A percentile compares a stretch with the other conserved stretches of the same genome.
Evolutionary conservation across 2,113 vertebrate genomes (phyloP).

Genomic region (Apeltes quadracus): DNA sequence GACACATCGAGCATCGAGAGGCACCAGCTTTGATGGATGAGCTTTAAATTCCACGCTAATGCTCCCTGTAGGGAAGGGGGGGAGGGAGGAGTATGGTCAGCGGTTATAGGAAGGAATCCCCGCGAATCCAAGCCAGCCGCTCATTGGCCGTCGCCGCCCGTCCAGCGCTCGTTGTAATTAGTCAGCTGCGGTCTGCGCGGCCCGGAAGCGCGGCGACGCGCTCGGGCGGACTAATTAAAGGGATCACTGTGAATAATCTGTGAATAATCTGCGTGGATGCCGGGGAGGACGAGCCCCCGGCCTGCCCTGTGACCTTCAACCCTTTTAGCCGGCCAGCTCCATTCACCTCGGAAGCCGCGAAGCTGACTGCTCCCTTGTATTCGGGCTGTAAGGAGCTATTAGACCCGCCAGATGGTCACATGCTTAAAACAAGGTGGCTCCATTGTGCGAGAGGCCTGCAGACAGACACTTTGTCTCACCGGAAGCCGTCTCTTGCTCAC

Average conservation of each 20-base stretch:
- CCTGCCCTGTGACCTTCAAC: slow-evolving; percentile 64
- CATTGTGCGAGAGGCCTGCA: slow-evolving; percentile 57
- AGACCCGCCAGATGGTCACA: slow-evolving; percentile 61
- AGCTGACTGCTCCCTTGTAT: slow-evolving; percentile 44
- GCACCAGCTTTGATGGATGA: slow-evolving; percentile 49
- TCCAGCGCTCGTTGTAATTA: slow-evolving; percentile 50
- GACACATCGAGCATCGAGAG: slow-evolving; percentile 14
- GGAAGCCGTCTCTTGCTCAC: slow-evolving; percentile 58
- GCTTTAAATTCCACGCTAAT: slow-evolving; percentile 45
- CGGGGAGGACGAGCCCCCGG: slow-evolving; percentile 26
- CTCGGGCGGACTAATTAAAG: slow-evolving; percentile 71
- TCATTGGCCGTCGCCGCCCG: slow-evolving; percentile 45
- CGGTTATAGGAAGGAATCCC: slow-evolving; percentile 10
- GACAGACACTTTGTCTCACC: slow-evolving; percentile 50
- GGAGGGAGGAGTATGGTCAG: slow-evolving; percentile 16
- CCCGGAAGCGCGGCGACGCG: slow-evolving; percentile 57
- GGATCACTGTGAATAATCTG: slow-evolving; percentile 69
- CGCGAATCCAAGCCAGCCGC: slow-evolving; percentile 29
- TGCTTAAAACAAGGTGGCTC: slow-evolving; percentile 43
- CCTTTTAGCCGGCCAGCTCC: slow-evolving; percentile 55
- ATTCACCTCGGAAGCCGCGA: slow-evolving; percentile 24
- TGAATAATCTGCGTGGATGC: slow-evolving; percentile 63
- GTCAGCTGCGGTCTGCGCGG: slow-evolving; percentile 41
- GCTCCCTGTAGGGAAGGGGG: slow-evolving; percentile 24
- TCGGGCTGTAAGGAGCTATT: slow-evolving; percentile 65